phyloP scores from a whole-genome alignment of 2,888 invertebrate genomes.

The Eristalis tenax region DNA sequence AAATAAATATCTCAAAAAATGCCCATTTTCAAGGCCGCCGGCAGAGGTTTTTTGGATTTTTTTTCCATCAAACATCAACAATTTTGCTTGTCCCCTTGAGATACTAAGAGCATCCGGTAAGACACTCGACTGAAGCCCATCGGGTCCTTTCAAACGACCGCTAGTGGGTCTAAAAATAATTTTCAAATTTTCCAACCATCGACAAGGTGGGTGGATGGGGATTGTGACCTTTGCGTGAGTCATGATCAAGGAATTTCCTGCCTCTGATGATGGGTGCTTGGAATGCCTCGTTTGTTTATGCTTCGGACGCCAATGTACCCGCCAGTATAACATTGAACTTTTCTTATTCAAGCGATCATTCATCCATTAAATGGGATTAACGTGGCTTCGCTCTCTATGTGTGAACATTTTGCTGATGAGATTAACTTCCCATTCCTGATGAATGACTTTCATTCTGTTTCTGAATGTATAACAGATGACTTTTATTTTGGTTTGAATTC shows the following conservation, averaged over 20 bases:
- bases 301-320: slow-evolving; percentile 38
- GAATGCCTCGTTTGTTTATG: background rate
- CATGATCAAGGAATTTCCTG: slow-evolving; percentile 53
- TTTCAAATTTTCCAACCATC: slow-evolving; percentile 13
- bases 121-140: background rate
- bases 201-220: background rate
- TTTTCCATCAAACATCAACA: background rate
- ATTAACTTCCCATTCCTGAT: background rate
- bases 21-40: slow-evolving; percentile 46
- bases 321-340: slow-evolving; percentile 62
- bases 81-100: background rate
- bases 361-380: slow-evolving; percentile 8
- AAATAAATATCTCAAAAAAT: slow-evolving; percentile 2
- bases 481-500: no score
- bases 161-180: background rate
- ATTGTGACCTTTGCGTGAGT: slow-evolving; percentile 38
- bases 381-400: background rate
- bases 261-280: background rate
- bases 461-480: slow-evolving; percentile 3
- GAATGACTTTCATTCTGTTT: background rate
- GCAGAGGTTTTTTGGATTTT: slow-evolving; percentile 2
- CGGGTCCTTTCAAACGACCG: background rate
- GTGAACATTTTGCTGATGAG: background rate
- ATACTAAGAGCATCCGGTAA: background rate
- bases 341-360: slow-evolving; percentile 18